These are phyloP conservation scores for Drosophila pruinosa DNA, from an alignment of 1,140 invertebrate species.

Conservation along the genomic window DNA sequence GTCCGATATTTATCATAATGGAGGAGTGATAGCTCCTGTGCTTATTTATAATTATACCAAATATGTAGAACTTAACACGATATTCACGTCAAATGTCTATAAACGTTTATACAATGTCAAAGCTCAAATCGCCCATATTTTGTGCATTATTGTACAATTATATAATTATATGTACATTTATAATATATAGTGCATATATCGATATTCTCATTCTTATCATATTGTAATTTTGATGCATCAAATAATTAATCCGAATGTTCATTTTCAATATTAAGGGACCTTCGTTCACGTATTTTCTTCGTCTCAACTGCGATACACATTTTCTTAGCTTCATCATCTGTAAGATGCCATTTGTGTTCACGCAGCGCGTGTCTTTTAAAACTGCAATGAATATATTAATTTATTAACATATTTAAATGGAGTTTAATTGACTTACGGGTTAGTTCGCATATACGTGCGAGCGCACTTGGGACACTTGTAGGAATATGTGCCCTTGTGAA, in stretches of 20 bases:
- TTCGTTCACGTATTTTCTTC: background rate
- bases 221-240: background rate
- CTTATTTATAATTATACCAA: too few species aligned
- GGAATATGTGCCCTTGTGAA: slow-evolving; percentile 30
- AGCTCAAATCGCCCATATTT: too few species aligned
- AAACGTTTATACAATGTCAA: too few species aligned
- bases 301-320: slow-evolving; percentile 9
- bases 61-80: too few species aligned
- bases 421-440: slow-evolving; percentile 44
- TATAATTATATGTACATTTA: too few species aligned
- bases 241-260: slow-evolving; percentile 13
- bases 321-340: slow-evolving; percentile 41
- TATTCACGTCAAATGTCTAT: too few species aligned
- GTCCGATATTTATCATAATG: too few species aligned
- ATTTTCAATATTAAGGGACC: background rate
- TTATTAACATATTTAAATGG: background rate
- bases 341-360: slow-evolving; percentile 47
- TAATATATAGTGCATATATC: slow-evolving; percentile 6
- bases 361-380: slow-evolving; percentile 46
- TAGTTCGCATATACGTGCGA: slow-evolving; percentile 47
- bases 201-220: background rate
- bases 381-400: slow-evolving; percentile 10
- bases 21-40: too few species aligned
- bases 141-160: background rate
- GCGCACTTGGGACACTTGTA: slow-evolving; percentile 64